These are phyloP conservation scores for Pammene aurita DNA, from an alignment of 2,888 invertebrate species.

Conservation along the genomic window DNA sequence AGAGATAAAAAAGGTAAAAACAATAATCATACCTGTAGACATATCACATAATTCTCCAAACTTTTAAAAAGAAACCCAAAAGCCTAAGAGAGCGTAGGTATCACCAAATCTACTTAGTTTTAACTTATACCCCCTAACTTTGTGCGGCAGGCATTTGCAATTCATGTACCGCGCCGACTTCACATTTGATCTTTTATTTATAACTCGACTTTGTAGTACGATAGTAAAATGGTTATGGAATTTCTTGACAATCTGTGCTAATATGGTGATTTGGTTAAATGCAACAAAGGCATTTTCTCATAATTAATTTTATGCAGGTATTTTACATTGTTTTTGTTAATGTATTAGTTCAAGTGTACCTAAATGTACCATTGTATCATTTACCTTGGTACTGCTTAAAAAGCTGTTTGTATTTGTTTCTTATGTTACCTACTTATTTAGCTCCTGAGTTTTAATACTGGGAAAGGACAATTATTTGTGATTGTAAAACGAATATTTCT, in stretches of 20 bases:
- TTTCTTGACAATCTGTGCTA: conserved; percentile 9
- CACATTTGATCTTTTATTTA: conserved; percentile 81
- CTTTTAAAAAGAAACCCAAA: conserved; percentile 1
- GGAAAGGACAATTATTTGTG: too few species aligned
- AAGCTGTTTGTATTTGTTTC: too few species aligned
- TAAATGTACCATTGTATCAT: neutral
- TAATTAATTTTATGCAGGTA: conserved; percentile 6
- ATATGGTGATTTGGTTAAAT: conserved; percentile 2
- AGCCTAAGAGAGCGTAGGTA: conserved; percentile 25
- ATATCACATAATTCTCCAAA: neutral
- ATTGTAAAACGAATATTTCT: too few species aligned
- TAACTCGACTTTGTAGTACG: conserved; percentile 60
- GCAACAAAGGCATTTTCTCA: conserved; percentile 10
- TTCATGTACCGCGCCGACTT: conserved; percentile 75
- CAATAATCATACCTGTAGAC: neutral
- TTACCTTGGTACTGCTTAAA: neutral
- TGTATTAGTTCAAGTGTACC: neutral
- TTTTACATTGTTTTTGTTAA: conserved; percentile 8
- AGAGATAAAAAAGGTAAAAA: neutral
- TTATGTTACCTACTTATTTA: too few species aligned
- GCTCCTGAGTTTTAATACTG: too few species aligned
- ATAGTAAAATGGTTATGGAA: conserved; percentile 19
- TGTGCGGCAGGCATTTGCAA: conserved; percentile 73
- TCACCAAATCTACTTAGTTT: conserved; percentile 33
- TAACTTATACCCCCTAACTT: conserved; percentile 36